Base-by-base conservation (phyloP, 2,888 invertebrate genomes). In the Eupithecia subfuscata region DNA sequence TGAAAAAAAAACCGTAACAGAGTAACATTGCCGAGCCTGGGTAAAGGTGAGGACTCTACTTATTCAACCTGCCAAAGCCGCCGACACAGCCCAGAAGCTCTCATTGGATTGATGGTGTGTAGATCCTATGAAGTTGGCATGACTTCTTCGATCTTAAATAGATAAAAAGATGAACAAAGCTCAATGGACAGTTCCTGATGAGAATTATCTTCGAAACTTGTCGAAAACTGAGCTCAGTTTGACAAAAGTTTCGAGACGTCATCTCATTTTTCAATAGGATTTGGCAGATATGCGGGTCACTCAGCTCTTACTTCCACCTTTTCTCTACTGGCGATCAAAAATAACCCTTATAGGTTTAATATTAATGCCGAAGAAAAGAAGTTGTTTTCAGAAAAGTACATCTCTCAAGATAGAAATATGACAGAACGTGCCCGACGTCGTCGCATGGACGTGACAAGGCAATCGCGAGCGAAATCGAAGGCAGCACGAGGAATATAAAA, bases 401-500 rank as follows among this genome's bases (percentile, higher is more conserved):
- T 87, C n/a, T 18, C 18, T 37, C 43, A 16, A n/a, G 45, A 40
- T 43, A 68, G 85, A 89, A 86, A 85, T 84, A 86, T 83, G 84
- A 80, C 80, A 83, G 82, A 80, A 86, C 87, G 85, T 86, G 85
- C 81, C 76, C 79, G 76, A 81, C 79, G 83, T 82, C 82, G 75
- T 77, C 80, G 82, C 81, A 75, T 79, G 84, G 83, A 89, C 88
- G 89, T 89, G 91, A 88, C 88, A 85, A 87, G 86, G 85, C 89
- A 88, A 90, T 90, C 84, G 87, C 87, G 86, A 88, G 86, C 84
- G 83, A 85, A 90, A 90, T 91, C 91, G 90, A 85, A 87, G 82
- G 82, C 81, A 83, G 84, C 82, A 88, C 85, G 82, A 80, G 81
- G 92, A 92, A 92, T 92, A 91, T 89, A 86, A 91, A 92, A 89